Base-by-base conservation (phyloP, 2,888 invertebrate species). In the Caradrina clavipalpis region DNA sequence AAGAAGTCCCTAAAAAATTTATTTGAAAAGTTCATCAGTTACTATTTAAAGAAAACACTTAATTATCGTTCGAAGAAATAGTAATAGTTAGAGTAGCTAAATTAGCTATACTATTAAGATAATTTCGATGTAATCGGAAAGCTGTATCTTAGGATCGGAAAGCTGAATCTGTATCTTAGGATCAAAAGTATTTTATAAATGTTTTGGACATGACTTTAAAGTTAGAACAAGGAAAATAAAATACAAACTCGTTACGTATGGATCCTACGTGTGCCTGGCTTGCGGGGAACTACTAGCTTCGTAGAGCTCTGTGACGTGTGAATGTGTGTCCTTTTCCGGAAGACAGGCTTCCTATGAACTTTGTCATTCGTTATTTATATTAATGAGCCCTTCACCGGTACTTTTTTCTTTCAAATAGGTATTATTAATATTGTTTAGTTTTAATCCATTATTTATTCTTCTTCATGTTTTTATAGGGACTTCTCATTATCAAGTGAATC, bases 281-380 rank as follows among this genome's bases (percentile, higher is more conserved):
- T 49, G 15, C 54, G 76, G 76, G 76, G 76, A 76, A 68, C 68
- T 62, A 79, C 76, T 56, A 35, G 39, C 19, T 47, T 22, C 58
- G 47, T 49, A 31, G 13, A 58, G 21, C 55, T 1, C 50, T 11
- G 66, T 76, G 74, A 78, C 74, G 60, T 53, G 6, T 49, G 8
- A 50, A 26, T 45, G 26, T 26, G n/a, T 54, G 45, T 68, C 26
- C 22, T 58, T 72, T 56, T 49, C 39, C 31, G 3, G 8, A 11
- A 54, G 11, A 22, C 45, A 21, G 58, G 8, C 31, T 64, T 55
- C 54, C 45, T 49, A 13, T 3, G 45, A 74, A 60, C 65, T 22
- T n/a, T 21, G 39, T 55, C 17, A 31, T 47, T 47, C 31, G 1
- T 55, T 42, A 65, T 62, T 55, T 35, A 26, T 58, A 22, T 15